phyloP scores from a whole-genome alignment of 35 echinoderm and acorn worm species.

The Apostichopus californicus region DNA sequence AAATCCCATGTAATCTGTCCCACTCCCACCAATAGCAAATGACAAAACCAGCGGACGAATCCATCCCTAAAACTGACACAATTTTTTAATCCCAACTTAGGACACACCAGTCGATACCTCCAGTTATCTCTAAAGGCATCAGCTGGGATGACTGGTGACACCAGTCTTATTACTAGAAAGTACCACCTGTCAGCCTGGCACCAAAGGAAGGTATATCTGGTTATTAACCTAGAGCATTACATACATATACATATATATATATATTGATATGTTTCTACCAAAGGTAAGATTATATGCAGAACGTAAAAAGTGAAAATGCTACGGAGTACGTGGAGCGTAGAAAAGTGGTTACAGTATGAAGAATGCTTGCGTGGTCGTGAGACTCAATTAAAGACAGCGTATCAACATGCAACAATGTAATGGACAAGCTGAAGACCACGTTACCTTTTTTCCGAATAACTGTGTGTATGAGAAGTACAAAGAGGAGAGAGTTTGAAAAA shows the following conservation, averaged over 20 bases:
- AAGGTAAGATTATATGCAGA: background rate
- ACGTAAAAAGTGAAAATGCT: background rate
- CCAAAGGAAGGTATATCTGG: background rate
- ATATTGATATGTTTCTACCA: background rate
- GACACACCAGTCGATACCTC: too few relatives aligned
- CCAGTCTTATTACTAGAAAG: too few relatives aligned
- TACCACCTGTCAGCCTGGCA: too few relatives aligned
- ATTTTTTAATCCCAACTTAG: too few relatives aligned
- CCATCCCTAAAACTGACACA: too few relatives aligned
- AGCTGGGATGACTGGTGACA: too few relatives aligned
- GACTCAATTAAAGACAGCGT: background rate
- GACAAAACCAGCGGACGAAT: too few relatives aligned
- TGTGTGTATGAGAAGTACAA: slow-evolving; percentile 17
- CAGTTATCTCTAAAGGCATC: too few relatives aligned
- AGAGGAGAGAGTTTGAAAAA: slow-evolving; percentile 5
- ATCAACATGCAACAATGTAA: slow-evolving; percentile 17
- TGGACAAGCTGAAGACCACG: slow-evolving; percentile 11
- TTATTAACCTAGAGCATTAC: background rate
- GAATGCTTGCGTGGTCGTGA: background rate
- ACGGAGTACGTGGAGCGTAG: background rate
- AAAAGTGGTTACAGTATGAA: background rate
- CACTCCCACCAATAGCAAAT: too few relatives aligned
- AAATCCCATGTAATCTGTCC: too few relatives aligned
- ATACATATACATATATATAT: background rate
- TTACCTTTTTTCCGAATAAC: slow-evolving; percentile 45